Conservation (phyloP, 2,113 vertebrate genomes). For the Elanoides forficatus region DNA sequence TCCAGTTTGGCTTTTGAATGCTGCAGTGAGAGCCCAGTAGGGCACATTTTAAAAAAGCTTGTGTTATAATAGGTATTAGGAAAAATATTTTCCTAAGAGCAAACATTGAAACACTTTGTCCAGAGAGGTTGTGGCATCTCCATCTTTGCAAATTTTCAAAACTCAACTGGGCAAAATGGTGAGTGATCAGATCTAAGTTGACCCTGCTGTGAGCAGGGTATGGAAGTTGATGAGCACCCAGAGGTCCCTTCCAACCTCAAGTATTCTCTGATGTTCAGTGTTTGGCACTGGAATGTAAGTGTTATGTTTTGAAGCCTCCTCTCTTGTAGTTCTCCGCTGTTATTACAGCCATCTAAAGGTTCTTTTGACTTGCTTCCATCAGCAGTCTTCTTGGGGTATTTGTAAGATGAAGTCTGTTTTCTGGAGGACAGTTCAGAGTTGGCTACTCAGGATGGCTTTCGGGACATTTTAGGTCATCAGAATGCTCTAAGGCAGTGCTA, state of each 20-base stretch:
- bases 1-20: background rate
- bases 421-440: background rate
- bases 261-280: background rate
- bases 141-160: background rate
- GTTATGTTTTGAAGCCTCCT: background rate
- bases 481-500: background rate
- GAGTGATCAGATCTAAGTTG: background rate
- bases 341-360: background rate
- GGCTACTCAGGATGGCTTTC: background rate
- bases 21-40: background rate
- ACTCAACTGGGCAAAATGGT: background rate
- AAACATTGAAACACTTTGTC: background rate
- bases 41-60: background rate
- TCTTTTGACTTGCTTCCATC: background rate
- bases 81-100: background rate
- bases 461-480: background rate
- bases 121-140: background rate
- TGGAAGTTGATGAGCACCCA: background rate
- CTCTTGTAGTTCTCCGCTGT: background rate
- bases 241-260: background rate
- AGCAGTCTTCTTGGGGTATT: background rate
- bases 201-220: background rate
- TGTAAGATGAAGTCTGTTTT: background rate
- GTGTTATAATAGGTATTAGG: background rate
- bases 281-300: background rate